Evolutionary conservation across 2,888 invertebrate genomes (phyloP).

Genomic region (Cosmia pyralina): DNA sequence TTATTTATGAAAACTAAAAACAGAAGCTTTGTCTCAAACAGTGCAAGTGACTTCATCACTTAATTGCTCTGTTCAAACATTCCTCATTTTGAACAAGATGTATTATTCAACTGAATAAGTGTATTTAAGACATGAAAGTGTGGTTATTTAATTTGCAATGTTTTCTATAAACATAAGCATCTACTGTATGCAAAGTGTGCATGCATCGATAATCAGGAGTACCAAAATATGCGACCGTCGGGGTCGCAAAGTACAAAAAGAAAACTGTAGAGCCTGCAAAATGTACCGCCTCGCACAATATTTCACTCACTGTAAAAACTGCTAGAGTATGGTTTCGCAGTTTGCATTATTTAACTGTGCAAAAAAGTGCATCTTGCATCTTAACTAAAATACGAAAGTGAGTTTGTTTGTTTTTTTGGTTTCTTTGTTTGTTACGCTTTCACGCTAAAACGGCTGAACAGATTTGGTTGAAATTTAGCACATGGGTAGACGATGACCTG

Average conservation of each 20-base stretch:
- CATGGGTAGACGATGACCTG: too few relatives aligned
- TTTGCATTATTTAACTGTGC: not conserved
- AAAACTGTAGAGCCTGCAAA: not conserved
- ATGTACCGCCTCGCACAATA: conserved; percentile 1
- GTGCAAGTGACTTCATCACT: conserved; percentile 18
- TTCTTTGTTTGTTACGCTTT: too few relatives aligned
- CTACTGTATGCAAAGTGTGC: conserved; percentile 17
- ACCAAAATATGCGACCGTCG: not conserved
- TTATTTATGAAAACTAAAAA: conserved; percentile 34
- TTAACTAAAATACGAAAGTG: too few relatives aligned
- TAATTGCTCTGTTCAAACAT: conserved; percentile 51
- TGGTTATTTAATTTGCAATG: conserved; percentile 22
- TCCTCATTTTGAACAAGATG: conserved; percentile 30
- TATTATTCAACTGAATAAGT: conserved; percentile 20
- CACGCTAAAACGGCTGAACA: too few relatives aligned
- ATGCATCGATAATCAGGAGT: conserved; percentile 11
- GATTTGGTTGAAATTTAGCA: too few relatives aligned
- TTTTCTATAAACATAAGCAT: conserved; percentile 14
- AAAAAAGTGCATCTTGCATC: not conserved
- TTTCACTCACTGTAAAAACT: not conserved
- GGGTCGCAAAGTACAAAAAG: conserved; percentile 13
- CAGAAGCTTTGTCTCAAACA: conserved; percentile 14
- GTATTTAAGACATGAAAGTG: conserved; percentile 27
- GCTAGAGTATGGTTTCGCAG: not conserved
- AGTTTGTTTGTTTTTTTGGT: too few relatives aligned